A percentile compares a stretch with the other conserved stretches of the same genome.
These are phyloP conservation scores for Micrastur ruficollis DNA, from an alignment of 2,797 vertebrate genomes.

Conservation along the genomic window DNA sequence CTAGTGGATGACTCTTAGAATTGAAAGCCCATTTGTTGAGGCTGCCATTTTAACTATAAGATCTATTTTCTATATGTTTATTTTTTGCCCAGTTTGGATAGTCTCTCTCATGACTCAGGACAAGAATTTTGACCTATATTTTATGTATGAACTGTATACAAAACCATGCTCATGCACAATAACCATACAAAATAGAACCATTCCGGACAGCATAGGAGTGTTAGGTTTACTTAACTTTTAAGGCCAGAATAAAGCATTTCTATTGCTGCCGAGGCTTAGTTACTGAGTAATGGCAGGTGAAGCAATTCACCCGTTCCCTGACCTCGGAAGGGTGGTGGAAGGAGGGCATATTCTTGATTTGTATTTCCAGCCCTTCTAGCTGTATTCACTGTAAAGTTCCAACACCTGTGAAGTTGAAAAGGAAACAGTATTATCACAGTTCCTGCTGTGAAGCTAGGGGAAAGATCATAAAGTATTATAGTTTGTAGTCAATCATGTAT, in stretches of 20 bases:
- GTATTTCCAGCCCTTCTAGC: not conserved
- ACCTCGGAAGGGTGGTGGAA: not conserved
- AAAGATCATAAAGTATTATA: not conserved
- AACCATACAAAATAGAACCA: not conserved
- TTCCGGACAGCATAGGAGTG: not conserved
- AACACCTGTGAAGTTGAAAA: not conserved
- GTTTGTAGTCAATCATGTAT: not conserved
- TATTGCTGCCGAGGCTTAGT: not conserved
- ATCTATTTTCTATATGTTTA: accelerated
- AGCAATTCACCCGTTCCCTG: not conserved
- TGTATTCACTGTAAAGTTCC: not conserved
- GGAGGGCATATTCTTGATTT: not conserved
- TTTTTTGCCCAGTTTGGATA: not conserved
- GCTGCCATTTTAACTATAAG: accelerated
- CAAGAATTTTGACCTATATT: not conserved
- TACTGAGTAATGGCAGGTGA: not conserved
- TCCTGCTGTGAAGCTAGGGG: not conserved
- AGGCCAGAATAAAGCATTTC: not conserved
- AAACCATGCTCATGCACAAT: accelerated
- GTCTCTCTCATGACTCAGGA: not conserved
- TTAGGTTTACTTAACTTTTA: accelerated
- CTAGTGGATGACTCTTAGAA: not conserved
- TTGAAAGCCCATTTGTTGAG: not conserved
- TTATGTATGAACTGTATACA: not conserved
- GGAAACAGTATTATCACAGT: not conserved